phyloP scores from a whole-genome alignment of 2,113 vertebrate genomes.

The Lepus americanus region DNA sequence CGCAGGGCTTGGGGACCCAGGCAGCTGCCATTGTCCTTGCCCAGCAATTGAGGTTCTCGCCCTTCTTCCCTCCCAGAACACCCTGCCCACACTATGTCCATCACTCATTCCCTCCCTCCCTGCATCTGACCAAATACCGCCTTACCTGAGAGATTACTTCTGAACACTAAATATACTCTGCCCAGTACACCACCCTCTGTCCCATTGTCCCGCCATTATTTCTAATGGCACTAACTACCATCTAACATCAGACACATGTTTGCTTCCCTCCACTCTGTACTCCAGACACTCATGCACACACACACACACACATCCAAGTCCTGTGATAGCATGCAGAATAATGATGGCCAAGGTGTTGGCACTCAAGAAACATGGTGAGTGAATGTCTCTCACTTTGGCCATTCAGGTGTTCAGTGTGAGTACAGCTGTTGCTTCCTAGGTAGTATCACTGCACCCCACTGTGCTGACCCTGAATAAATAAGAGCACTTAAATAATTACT shows the following conservation, averaged over 20 bases:
- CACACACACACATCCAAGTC: background rate
- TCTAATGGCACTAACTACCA: background rate
- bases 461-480: background rate
- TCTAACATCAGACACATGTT: background rate
- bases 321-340: background rate
- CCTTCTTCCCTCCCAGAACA: background rate
- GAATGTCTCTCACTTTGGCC: background rate
- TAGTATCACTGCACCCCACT: too few species aligned
- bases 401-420: background rate
- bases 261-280: background rate
- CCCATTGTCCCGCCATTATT: background rate
- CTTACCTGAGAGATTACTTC: background rate
- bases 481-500: background rate
- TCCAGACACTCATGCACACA: background rate
- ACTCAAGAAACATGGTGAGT: background rate
- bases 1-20: background rate
- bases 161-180: background rate
- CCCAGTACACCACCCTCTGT: background rate
- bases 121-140: background rate
- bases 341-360: background rate
- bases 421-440: background rate
- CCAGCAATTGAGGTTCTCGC: background rate
- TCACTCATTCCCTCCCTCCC: background rate
- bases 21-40: background rate
- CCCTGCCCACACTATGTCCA: accelerated